These are phyloP conservation scores for Tachycineta bicolor DNA, from an alignment of 2,113 vertebrate species.

Conservation along the genomic window DNA sequence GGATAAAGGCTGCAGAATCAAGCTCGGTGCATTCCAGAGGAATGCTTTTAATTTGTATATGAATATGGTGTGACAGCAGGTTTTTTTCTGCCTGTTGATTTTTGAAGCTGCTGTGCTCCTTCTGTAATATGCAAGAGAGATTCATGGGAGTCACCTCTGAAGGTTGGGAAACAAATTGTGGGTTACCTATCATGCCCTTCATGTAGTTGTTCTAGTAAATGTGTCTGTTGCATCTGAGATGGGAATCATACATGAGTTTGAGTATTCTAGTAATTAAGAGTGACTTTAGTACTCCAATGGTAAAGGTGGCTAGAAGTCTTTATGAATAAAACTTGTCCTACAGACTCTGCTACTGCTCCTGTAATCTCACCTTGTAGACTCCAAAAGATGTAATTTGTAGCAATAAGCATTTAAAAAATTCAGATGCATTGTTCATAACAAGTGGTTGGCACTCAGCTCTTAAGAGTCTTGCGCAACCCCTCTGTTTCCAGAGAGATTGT, in stretches of 20 bases:
- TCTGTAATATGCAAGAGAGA: neutral
- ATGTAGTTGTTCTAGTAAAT: neutral
- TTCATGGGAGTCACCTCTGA: neutral
- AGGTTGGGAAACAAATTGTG: neutral
- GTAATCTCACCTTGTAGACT: neutral
- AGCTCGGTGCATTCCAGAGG: neutral
- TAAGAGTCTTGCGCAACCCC: neutral
- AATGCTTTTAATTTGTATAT: neutral
- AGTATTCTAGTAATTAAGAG: conserved; percentile 14
- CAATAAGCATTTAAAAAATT: neutral
- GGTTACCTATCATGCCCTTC: neutral
- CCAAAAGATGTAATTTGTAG: neutral
- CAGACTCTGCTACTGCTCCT: neutral
- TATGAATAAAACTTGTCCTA: neutral
- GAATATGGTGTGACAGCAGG: neutral
- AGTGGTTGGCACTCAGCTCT: neutral
- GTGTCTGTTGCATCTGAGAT: neutral
- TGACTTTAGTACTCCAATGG: neutral
- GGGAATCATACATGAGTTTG: neutral
- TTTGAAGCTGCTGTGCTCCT: neutral
- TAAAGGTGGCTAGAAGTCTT: neutral
- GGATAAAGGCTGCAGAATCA: conserved; percentile 5
- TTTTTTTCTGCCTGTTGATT: neutral
- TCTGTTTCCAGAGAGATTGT: neutral
- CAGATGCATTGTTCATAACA: neutral